phyloP scores from a whole-genome alignment of 2,888 invertebrate genomes.

The Eupithecia insigniata region DNA sequence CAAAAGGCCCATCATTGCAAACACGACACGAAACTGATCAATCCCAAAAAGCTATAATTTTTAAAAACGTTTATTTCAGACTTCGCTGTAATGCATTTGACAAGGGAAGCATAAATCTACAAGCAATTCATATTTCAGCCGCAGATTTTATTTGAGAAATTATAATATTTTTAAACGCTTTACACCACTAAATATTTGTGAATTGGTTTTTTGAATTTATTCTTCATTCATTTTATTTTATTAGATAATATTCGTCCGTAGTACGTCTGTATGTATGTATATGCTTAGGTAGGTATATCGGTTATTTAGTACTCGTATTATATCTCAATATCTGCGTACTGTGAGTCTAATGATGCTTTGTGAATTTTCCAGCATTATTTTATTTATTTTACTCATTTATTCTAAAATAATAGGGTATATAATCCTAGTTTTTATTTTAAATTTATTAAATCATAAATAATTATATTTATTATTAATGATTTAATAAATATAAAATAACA shows the following conservation, averaged over 20 bases:
- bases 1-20: background rate
- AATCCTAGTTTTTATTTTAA: no score
- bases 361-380: background rate
- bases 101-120: slow-evolving; percentile 28
- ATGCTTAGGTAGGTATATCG: background rate
- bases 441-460: no score
- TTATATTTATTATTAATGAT: no score
- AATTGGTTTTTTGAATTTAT: background rate
- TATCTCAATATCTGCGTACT: no score
- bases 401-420: no score
- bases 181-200: background rate
- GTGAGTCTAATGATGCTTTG: background rate
- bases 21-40: background rate
- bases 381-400: no score
- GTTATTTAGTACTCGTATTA: no score
- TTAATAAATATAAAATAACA: no score
- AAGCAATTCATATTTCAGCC: slow-evolving; percentile 27
- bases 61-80: background rate
- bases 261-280: no score
- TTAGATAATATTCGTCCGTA: background rate
- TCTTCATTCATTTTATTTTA: background rate
- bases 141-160: slow-evolving; percentile 16
- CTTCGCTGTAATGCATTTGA: slow-evolving; percentile 27
- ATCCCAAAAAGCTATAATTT: slow-evolving; percentile 19
- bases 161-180: background rate